These are phyloP conservation scores for Yoshiicerus persimilis DNA, from an alignment of 1,140 invertebrate genomes.

Conservation along the genomic window DNA sequence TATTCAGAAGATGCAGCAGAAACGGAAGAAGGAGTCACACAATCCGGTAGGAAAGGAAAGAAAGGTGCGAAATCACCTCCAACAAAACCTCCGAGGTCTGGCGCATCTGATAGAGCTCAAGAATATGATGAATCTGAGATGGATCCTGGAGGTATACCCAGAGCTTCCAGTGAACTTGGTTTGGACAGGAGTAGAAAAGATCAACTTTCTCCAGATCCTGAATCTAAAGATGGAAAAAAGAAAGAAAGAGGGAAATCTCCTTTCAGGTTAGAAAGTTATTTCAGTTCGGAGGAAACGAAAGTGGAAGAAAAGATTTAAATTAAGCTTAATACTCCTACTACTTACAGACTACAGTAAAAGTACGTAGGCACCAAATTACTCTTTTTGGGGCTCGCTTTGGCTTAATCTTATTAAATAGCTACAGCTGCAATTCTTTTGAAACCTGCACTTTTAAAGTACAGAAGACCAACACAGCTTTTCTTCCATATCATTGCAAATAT, in stretches of 20 bases:
- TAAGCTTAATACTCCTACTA: too few species aligned
- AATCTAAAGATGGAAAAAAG: conserved; percentile 66
- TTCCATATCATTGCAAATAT: too few species aligned
- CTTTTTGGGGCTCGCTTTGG: too few species aligned
- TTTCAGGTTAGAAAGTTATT: conserved; percentile 68
- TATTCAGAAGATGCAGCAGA: conserved; percentile 80
- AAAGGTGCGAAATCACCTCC: conserved; percentile 62
- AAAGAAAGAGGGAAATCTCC: conserved; percentile 85
- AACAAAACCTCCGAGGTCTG: conserved; percentile 68
- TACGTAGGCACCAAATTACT: too few species aligned
- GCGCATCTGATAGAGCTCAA: conserved; percentile 45
- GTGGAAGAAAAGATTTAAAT: not conserved
- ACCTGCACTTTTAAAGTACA: too few species aligned
- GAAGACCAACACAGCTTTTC: too few species aligned
- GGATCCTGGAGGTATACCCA: conserved; percentile 62
- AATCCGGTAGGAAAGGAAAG: conserved; percentile 57
- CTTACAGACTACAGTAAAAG: too few species aligned
- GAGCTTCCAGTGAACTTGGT: conserved; percentile 72
- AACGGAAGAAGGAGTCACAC: conserved; percentile 62
- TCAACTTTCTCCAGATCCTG: conserved; percentile 51
- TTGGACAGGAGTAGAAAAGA: conserved; percentile 64
- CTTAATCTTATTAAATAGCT: too few species aligned
- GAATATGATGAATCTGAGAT: conserved; percentile 32
- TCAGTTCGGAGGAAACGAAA: not conserved
- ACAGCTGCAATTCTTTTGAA: too few species aligned